Conservation (phyloP, 2,888 invertebrate genomes). For the Campoplex nolae region DNA sequence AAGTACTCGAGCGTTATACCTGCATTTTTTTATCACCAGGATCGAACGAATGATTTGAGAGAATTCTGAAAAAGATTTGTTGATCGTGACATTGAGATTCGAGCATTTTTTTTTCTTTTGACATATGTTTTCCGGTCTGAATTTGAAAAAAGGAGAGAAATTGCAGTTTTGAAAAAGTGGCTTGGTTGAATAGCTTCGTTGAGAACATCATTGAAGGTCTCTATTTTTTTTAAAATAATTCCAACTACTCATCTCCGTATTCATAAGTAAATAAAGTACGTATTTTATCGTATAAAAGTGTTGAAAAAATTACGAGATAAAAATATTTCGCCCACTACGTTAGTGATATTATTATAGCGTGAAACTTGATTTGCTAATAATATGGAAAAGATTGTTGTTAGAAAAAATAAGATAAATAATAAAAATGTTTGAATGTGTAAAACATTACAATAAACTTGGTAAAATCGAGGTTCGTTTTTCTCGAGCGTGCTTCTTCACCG, state of each 20-base stretch:
- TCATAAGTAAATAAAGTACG: neutral
- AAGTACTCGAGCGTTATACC: no score
- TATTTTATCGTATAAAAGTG: neutral
- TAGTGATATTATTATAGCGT: constrained; percentile 8
- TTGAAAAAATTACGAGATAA: constrained; percentile 18
- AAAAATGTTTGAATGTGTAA: constrained; percentile 11
- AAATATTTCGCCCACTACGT: constrained; percentile 21
- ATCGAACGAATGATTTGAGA: no score
- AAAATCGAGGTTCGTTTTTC: constrained; percentile 47
- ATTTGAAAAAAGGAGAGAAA: neutral
- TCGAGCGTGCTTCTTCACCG: constrained; percentile 37
- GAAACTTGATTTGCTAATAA: constrained; percentile 32
- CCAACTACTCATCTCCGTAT: neutral
- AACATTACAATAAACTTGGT: constrained; percentile 42
- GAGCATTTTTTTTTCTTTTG: neutral
- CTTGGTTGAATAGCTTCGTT: neutral
- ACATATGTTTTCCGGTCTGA: neutral
- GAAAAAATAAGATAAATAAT: neutral
- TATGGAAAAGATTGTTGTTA: neutral
- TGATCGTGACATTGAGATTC: neutral
- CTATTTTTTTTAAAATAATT: neutral
- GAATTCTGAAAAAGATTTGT: neutral
- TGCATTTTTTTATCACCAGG: no score
- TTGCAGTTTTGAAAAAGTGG: neutral
- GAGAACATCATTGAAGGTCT: neutral